Evolutionary conservation across 2,888 invertebrate species (phyloP).

Genomic region (Andricus quercusramuli): DNA sequence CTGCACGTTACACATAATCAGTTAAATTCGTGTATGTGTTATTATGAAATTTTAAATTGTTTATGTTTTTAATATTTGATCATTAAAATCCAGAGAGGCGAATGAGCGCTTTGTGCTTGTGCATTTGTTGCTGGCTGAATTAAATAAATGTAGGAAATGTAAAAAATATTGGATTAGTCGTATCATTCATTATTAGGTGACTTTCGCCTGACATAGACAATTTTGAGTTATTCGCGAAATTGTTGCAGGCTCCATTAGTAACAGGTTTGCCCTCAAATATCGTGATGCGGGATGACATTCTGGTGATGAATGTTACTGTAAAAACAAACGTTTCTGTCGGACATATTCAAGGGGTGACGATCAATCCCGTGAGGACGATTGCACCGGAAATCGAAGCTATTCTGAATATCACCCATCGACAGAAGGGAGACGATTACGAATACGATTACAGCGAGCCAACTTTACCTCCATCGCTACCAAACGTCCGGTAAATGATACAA

Average conservation of each 20-base stretch:
- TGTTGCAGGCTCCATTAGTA: conserved; percentile 14
- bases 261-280: conserved; percentile 65
- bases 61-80: too few relatives aligned
- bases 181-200: background rate
- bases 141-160: too few relatives aligned
- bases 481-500: conserved; percentile 83
- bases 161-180: background rate
- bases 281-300: conserved; percentile 79
- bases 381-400: conserved; percentile 79
- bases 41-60: too few relatives aligned
- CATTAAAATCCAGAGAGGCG: too few relatives aligned
- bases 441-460: conserved; percentile 87
- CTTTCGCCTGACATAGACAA: background rate
- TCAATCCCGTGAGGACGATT: conserved; percentile 74
- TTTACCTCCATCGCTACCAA: conserved; percentile 90
- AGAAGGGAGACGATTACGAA: conserved; percentile 83
- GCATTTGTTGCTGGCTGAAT: too few relatives aligned
- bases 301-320: conserved; percentile 82
- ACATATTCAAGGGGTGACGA: conserved; percentile 79
- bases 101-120: too few relatives aligned
- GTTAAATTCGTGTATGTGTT: too few relatives aligned
- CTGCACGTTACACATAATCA: too few relatives aligned
- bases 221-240: background rate
- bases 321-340: conserved; percentile 75
- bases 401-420: conserved; percentile 79